Conservation (phyloP, 1,140 invertebrate genomes). For the Elymnias hypermnestra region DNA sequence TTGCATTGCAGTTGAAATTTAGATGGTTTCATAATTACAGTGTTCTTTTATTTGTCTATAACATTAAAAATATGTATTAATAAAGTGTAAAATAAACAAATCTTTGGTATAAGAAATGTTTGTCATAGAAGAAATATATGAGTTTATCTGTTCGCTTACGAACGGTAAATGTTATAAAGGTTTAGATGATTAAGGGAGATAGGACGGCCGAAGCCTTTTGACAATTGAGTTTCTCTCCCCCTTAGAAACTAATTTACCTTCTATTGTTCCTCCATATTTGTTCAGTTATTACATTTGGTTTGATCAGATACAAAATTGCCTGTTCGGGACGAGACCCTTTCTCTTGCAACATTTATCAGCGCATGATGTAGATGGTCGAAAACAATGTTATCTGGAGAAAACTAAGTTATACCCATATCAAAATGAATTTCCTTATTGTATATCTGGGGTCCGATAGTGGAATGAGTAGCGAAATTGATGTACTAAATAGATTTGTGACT, state of each 20-base stretch:
- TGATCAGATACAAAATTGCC: slow-evolving; percentile 63
- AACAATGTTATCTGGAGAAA: slow-evolving; percentile 30
- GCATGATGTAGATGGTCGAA: slow-evolving; percentile 15
- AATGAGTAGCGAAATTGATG: too few species aligned
- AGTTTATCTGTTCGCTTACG: too few species aligned
- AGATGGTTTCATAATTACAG: too few species aligned
- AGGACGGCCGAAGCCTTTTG: slow-evolving; percentile 30
- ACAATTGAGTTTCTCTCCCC: slow-evolving; percentile 53
- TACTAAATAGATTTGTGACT: too few species aligned
- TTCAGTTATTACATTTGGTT: slow-evolving; percentile 61
- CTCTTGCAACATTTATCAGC: slow-evolving; percentile 43
- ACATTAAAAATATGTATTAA: too few species aligned
- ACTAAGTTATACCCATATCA: slow-evolving; percentile 13
- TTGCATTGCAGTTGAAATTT: too few species aligned
- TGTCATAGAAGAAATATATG: too few species aligned
- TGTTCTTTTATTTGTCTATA: too few species aligned
- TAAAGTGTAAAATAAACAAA: too few species aligned
- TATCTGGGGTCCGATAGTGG: too few species aligned
- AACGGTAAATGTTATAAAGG: neutral
- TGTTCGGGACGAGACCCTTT: slow-evolving; percentile 30
- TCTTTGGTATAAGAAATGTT: too few species aligned
- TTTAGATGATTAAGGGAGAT: slow-evolving; percentile 16
- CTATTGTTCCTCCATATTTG: slow-evolving; percentile 64
- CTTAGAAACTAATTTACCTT: slow-evolving; percentile 60
- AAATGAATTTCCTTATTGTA: slow-evolving; percentile 3